Base-by-base conservation (phyloP, 2,113 vertebrate genomes). In the Hystrix cristata region DNA sequence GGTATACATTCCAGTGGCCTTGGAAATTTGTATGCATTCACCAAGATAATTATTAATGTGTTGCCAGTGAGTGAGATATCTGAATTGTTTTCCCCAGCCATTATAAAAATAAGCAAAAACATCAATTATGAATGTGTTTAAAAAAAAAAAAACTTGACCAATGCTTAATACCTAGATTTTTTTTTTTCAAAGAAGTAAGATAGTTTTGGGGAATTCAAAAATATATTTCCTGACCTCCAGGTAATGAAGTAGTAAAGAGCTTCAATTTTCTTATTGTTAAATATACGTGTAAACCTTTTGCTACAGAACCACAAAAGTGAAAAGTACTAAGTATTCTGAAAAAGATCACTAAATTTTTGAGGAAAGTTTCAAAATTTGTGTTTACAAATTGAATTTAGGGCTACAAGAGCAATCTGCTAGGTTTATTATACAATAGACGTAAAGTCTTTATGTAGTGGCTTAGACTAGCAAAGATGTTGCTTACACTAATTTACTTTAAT, bases 401-500 rank as follows among this genome's bases (percentile, higher is more conserved):
- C 48, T 76, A 19, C 51, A 81, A 83, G 96, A 96, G 23, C 34
- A 95, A 81, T 65, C 88, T 97, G 64, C 23, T 88, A 93, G 46
- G 83, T 91, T 86, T 95, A 34, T 19, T 57, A 83, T 3, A 55
- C 87, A 95, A 95, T 55, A 94, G 14, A 25, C 23, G 38, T 38
- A 51, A 38, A 96, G 82, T 19, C 86, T 82, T 91, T 94, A 62
- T 80, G 72, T 7, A 48, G 86, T 34, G 46, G 38, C 97, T 92
- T 53, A 84, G 90, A 27, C 27, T 89, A 46, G 7, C 86, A 88
- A 82, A 97, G 76, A 0, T 0, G 97, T 0, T 82, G 65, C 96
- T 53, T 48, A 80, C 76, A 91, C 94, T 78, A 72, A 98, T 83
- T 93, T 96, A 96, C 92, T 79, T 38, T 93, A 97, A 84, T 79